Base-by-base conservation (phyloP, 2,888 invertebrate species). In the Tenodera sinensis region DNA sequence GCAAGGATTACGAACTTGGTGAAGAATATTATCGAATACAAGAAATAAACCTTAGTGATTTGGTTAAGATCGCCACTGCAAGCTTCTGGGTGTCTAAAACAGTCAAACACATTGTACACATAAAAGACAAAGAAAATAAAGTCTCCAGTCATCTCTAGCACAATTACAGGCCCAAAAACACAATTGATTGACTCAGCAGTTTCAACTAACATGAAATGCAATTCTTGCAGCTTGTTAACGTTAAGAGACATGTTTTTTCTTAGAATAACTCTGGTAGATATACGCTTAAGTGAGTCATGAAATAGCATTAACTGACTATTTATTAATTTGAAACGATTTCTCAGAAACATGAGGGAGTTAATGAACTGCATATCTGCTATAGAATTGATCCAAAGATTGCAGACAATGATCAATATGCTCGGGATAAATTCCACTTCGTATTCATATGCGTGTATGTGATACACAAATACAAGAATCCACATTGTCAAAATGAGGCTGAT, bases 41-140 rank as follows among this genome's bases (percentile, higher is more conserved):
- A 25, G 2, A 71, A 1, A 42, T 1, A 12, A 4, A 71, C 0
- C 1, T 20, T 4, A 3, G 6, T 0, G 54, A 1, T 9, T 0
- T 42, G 42, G 12, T 34, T 20, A 54, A 4, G 15, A 2, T 20
- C 15, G 14, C 2, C 6, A 20, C 54, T 8, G 8, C 54, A 71
- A 6, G 1, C 1, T 2, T 12, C 42, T 12, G 9, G 42, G 42
- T 1, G 9, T 42, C 54, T 71, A 20, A 20, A 25, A 2, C 15
- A 71, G 20, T 15, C 25, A 25, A 3, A 42, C 12, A 42, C 12
- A 42, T 12, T 71, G 54, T 20, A 71, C 54, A 71, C 54, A 25
- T 71, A 71, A 71, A 4, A 1, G 20, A 71, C 54, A 25, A 71
- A 71, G 54, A 71, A 71, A 71, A 71, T 25, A 25, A 71, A 71